These are phyloP conservation scores for Tryphoninae sp. DNA, from an alignment of 2,888 invertebrate species.

Conservation along the genomic window DNA sequence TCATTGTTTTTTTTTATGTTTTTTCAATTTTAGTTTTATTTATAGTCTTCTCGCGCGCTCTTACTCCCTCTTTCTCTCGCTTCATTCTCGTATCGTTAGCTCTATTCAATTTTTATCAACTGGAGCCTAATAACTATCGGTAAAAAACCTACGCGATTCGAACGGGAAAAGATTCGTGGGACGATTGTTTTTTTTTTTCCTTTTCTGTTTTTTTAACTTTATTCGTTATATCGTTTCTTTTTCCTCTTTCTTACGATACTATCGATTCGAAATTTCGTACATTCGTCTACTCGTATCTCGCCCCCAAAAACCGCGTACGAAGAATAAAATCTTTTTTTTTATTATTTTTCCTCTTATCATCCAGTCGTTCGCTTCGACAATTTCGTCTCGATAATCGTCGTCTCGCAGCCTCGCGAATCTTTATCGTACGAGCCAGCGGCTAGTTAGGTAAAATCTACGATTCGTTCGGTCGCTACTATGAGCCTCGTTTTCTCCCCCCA, in stretches of 20 bases:
- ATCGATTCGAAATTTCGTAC: conserved; percentile 28
- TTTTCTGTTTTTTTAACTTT: too few relatives aligned
- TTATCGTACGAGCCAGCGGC: conserved; percentile 68
- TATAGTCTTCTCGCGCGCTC: conserved; percentile 39
- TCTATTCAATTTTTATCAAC: conserved; percentile 66
- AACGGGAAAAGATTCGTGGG: conserved; percentile 68
- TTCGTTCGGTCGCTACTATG: conserved; percentile 68
- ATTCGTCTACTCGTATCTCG: background rate
- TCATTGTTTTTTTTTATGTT: conserved; percentile 10
- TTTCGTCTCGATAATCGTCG: conserved; percentile 60
- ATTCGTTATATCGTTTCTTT: too few relatives aligned
- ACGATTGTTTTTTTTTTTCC: too few relatives aligned
- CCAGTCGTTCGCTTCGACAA: background rate
- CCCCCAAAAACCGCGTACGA: conserved; percentile 8
- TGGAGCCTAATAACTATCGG: conserved; percentile 75
- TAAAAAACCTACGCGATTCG: conserved; percentile 77
- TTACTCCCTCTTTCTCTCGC: conserved; percentile 58
- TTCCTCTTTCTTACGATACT: conserved; percentile 14
- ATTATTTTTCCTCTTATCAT: conserved; percentile 21
- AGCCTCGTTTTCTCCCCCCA: conserved; percentile 42
- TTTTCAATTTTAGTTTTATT: conserved; percentile 25
- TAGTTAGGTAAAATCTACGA: conserved; percentile 67
- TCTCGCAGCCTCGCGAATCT: conserved; percentile 66
- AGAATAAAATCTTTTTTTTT: conserved; percentile 45
- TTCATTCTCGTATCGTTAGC: conserved; percentile 67